These are phyloP conservation scores for Amblyopsis rosae DNA, from an alignment of 2,113 vertebrate species.

Conservation along the genomic window DNA sequence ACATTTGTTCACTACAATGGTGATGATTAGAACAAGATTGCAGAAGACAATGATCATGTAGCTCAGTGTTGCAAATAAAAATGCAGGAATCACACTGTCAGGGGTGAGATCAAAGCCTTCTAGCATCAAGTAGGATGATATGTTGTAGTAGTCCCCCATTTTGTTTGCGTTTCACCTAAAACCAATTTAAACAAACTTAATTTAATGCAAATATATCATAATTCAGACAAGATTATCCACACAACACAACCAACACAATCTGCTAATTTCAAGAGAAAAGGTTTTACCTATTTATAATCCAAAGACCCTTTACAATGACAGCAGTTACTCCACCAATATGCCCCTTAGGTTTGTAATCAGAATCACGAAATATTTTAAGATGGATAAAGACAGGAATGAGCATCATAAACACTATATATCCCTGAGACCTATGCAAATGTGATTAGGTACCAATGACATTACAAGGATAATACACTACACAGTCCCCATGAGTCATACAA, in stretches of 20 bases:
- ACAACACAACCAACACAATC: background rate
- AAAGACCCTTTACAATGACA: background rate
- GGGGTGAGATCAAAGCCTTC: conserved; percentile 48
- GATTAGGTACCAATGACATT: conserved; percentile 14
- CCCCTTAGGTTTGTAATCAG: background rate
- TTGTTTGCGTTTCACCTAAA: background rate
- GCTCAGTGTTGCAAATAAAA: conserved; percentile 66
- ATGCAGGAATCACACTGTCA: conserved; percentile 41
- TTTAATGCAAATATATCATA: background rate
- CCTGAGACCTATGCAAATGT: background rate
- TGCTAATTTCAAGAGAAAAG: background rate
- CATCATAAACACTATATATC: background rate
- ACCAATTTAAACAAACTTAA: background rate
- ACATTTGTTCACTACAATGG: conserved; percentile 66
- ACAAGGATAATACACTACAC: background rate
- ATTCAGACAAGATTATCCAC: background rate
- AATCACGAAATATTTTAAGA: background rate
- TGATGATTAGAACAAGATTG: conserved; percentile 69
- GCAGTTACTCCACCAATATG: background rate
- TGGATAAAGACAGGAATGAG: background rate
- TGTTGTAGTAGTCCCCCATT: conserved; percentile 53
- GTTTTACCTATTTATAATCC: conserved; percentile 2
- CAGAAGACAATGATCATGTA: conserved; percentile 75
- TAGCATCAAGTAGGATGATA: conserved; percentile 46
- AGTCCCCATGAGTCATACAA: conserved; percentile 1